Evolutionary conservation across 1,140 invertebrate species (phyloP).

Genomic region (Drosophila jambulina): DNA sequence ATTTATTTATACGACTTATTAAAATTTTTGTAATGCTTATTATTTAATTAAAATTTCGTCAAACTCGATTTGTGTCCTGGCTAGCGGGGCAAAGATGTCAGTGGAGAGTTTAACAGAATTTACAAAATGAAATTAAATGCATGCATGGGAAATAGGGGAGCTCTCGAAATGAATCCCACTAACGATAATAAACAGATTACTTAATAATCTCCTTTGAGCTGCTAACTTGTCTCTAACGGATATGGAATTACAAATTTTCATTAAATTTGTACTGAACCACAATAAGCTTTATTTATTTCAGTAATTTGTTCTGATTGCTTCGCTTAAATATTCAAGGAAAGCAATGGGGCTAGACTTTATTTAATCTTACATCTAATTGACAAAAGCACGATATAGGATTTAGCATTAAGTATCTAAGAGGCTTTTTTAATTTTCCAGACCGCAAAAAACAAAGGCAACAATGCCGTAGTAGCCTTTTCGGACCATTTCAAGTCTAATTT

Average conservation of each 20-base stretch:
- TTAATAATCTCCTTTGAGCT: not conserved
- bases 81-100: not conserved
- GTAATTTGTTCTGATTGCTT: no score
- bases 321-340: not conserved
- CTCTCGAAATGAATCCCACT: not conserved
- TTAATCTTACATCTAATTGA: not conserved
- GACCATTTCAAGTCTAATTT: constrained; percentile 6
- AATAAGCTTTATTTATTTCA: not conserved
- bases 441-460: not conserved
- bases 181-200: constrained; percentile 28
- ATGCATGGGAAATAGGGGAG: not conserved
- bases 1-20: constrained; percentile 80
- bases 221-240: not conserved
- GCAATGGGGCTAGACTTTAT: not conserved
- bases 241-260: not conserved
- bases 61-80: constrained; percentile 57
- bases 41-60: constrained; percentile 78
- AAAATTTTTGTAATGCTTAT: constrained; percentile 69
- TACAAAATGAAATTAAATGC: constrained; percentile 30
- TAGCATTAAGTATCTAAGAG: not conserved
- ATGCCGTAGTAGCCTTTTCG: constrained; percentile 6
- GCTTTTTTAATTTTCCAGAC: not conserved
- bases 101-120: constrained; percentile 20
- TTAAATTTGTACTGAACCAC: not conserved
- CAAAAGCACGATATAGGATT: not conserved